These are phyloP conservation scores for Tursiops truncatus DNA, from an alignment of 2,113 vertebrate species.

Conservation along the genomic window DNA sequence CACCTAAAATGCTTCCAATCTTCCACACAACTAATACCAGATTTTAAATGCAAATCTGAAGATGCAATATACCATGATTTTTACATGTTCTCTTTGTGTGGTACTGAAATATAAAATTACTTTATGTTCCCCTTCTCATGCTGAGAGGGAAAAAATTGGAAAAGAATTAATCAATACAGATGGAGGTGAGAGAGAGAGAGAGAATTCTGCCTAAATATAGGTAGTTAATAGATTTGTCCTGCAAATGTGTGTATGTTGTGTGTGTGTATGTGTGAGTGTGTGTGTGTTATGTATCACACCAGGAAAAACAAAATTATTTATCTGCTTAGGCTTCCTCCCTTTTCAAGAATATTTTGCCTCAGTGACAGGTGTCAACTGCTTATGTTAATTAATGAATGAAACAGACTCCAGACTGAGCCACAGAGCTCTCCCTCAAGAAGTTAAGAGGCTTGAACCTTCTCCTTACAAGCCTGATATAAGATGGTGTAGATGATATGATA, in stretches of 20 bases:
- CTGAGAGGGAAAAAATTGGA: neutral
- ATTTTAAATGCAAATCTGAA: slow-evolving; percentile 14
- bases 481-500: neutral
- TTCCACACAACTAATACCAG: neutral
- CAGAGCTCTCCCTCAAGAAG: neutral
- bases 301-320: neutral
- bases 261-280: neutral
- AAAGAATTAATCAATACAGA: neutral
- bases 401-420: neutral
- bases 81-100: neutral
- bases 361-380: neutral
- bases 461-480: neutral
- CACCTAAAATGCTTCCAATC: neutral
- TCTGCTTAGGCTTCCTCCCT: neutral
- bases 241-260: neutral
- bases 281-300: neutral
- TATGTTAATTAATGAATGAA: neutral
- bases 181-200: neutral
- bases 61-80: neutral
- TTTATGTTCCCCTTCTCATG: neutral
- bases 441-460: neutral
- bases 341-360: neutral
- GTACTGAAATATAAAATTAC: slow-evolving; percentile 6
- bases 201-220: neutral
- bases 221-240: neutral